These are phyloP conservation scores for Ypsolopha sequella DNA, from an alignment of 2,888 invertebrate species.

Conservation along the genomic window DNA sequence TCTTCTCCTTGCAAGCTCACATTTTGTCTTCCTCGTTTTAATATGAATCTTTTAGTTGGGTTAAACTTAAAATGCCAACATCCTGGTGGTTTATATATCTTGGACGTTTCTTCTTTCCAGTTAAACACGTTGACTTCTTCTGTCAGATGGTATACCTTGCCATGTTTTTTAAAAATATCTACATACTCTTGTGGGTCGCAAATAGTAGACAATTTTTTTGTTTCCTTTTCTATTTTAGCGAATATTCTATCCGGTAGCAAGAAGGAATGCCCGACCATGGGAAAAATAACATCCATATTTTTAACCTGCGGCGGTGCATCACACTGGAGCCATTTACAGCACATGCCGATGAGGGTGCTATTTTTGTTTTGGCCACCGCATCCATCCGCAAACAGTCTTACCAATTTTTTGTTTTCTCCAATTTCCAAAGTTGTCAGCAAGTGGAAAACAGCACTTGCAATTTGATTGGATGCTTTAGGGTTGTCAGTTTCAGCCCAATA, in stretches of 20 bases:
- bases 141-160: no score
- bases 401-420: neutral
- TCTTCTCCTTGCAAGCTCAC: neutral
- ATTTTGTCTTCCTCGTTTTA: neutral
- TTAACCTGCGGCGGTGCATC: neutral
- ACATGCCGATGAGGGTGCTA: conserved; percentile 11
- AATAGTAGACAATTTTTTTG: neutral
- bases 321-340: conserved; percentile 1
- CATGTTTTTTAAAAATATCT: no score
- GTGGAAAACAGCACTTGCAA: conserved; percentile 2
- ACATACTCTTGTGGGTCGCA: neutral
- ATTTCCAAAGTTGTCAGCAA: no score
- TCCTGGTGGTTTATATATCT: no score
- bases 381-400: conserved; percentile 2
- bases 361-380: conserved; percentile 9
- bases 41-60: no score
- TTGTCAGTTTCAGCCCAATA: conserved; percentile 10
- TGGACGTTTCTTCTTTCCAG: no score
- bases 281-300: conserved; percentile 7
- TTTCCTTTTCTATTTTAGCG: conserved; percentile 11
- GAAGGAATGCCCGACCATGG: conserved; percentile 10
- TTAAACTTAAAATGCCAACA: no score
- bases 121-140: no score
- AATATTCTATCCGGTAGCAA: conserved; percentile 12
- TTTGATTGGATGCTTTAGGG: conserved; percentile 4